Evolutionary conservation across 2,797 vertebrate genomes (phyloP), one percentile per base, ranked within the genome.

Genomic region (Danio choprae): DNA sequence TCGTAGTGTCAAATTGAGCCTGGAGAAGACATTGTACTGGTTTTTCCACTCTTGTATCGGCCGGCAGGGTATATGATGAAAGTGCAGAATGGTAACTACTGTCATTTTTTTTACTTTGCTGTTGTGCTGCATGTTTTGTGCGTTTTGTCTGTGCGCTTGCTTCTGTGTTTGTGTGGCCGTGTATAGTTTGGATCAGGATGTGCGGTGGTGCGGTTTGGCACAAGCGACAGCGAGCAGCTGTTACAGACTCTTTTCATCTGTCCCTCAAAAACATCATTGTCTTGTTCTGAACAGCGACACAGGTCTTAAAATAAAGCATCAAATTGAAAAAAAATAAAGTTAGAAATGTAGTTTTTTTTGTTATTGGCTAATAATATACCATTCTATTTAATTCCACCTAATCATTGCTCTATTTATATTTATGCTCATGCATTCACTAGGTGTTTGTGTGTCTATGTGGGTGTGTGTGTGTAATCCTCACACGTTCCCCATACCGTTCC

Each of bases 81-180:
- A 95, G 92, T 94, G 90, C 92, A 90, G 92, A 92, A 97, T 96
- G 96, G 96, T 97, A 97, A 97, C 92, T 96, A 96, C 87, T 36
- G 38, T 76, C 1, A 67, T 81, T 87, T 87, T 80, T 20, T 84
- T 64, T 18, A 83, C 67, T 84, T 89, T 46, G 86, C 83, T 84
- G 74, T 87, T 72, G 48, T 46, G 64, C 55, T 74, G 18, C 88
- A 59, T 84, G 89, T 88, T 84, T 56, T 86, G 46, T 85, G 79
- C 7, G 2, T 74, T 81, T 62, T 81, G 74, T 78, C 63, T 76
- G 81, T 82, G 46, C 20, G 16, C 59, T 40, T 46, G 40, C n/a
- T 48, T 70, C 12, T 46, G 60, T 86, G 73, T 71, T 58, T 63
- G 80, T 73, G 78, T 43, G 50, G 20, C 75, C 74, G 58, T 81